A percentile compares a stretch with the other conserved stretches of the same genome.
These are phyloP conservation scores for Semaprochilodus insignis DNA, from an alignment of 2,797 vertebrate species.

Conservation along the genomic window DNA sequence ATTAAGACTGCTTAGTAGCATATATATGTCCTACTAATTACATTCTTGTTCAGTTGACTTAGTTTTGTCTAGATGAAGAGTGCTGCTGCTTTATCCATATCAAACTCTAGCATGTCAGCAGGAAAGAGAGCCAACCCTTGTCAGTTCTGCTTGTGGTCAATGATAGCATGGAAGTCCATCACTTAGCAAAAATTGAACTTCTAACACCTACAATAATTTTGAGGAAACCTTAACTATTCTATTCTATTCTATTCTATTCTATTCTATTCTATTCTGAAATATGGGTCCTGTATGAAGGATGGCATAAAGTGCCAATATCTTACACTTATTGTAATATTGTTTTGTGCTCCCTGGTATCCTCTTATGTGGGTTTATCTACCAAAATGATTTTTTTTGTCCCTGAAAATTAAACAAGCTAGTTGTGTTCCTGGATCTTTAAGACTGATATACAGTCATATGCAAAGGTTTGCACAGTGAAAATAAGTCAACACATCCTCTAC, in stretches of 20 bases:
- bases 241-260: no score
- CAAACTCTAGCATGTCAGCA: slow-evolving; percentile 20
- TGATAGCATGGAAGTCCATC: slow-evolving; percentile 7
- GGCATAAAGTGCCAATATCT: no score
- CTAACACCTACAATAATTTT: slow-evolving; percentile 7
- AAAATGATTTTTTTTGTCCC: no score
- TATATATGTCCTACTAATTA: neutral
- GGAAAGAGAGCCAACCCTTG: slow-evolving; percentile 14
- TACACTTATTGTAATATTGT: neutral
- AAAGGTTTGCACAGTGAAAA: no score
- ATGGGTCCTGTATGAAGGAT: neutral
- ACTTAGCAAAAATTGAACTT: slow-evolving; percentile 12
- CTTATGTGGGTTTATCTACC: no score
- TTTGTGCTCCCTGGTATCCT: neutral
- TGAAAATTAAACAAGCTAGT: no score
- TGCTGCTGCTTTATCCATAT: neutral
- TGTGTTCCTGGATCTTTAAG: no score
- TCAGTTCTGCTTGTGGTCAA: slow-evolving; percentile 15
- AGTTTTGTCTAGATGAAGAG: slow-evolving; percentile 5
- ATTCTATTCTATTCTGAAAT: no score
- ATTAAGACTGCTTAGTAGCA: neutral
- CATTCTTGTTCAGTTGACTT: neutral
- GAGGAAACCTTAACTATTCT: no score
- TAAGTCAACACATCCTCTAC: no score
- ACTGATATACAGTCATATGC: no score